These are phyloP conservation scores for Mycetomoellerius zeteki DNA, from an alignment of 1,140 invertebrate species.

Conservation along the genomic window DNA sequence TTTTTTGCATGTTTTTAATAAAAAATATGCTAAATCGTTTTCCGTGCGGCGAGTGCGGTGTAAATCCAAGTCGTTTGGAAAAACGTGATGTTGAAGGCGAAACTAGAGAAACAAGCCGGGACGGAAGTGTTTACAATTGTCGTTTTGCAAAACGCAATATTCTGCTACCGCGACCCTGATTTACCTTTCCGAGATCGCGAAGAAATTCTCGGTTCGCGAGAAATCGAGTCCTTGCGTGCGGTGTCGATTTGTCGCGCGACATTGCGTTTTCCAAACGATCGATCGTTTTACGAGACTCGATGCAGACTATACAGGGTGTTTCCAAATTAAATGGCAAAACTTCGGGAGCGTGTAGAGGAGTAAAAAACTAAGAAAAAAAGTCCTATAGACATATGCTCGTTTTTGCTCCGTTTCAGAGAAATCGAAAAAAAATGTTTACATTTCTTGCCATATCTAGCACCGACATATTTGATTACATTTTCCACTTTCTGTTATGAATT, in stretches of 20 bases:
- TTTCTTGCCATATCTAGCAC: no score
- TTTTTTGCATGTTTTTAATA: conserved; percentile 22
- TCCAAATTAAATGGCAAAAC: no score
- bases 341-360: no score
- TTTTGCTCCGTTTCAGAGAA: no score
- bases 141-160: not conserved
- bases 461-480: no score
- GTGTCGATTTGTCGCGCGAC: not conserved
- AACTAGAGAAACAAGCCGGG: not conserved
- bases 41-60: not conserved
- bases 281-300: conserved; percentile 7
- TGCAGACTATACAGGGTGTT: no score
- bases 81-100: conserved; percentile 5
- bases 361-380: no score
- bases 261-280: not conserved
- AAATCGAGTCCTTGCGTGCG: not conserved
- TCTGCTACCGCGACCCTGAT: not conserved
- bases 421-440: no score
- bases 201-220: not conserved
- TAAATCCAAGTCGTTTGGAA: not conserved
- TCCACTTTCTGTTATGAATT: no score
- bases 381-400: no score
- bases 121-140: not conserved
- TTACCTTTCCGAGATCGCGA: not conserved
- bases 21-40: conserved; percentile 29